Conservation (phyloP, 1,140 invertebrate species). For the Leptoteleia sp. region DNA sequence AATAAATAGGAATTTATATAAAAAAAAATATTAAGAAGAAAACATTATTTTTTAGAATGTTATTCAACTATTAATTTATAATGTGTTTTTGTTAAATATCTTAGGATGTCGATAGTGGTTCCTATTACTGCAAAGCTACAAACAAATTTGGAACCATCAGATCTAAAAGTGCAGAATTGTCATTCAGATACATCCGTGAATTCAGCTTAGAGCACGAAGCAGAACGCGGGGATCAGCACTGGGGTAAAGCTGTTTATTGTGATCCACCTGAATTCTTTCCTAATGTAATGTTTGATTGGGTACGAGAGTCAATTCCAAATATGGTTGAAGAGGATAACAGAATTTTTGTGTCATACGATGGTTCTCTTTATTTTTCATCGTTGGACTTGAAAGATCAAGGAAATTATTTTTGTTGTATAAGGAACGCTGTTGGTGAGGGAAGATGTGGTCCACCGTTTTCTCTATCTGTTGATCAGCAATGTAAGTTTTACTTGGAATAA, state of each 20-base stretch:
- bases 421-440: constrained; percentile 91
- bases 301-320: constrained; percentile 92
- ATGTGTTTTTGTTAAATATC: no score
- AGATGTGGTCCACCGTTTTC: constrained; percentile 94
- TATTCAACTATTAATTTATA: no score
- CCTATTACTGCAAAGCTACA: no score
- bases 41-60: no score
- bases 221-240: constrained; percentile 93
- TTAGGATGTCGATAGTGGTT: no score
- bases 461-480: constrained; percentile 92
- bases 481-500: no score
- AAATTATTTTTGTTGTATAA: constrained; percentile 95
- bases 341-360: constrained; percentile 96
- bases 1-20: no score
- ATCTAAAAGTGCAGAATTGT: no score
- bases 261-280: constrained; percentile 96
- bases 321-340: constrained; percentile 95
- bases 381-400: constrained; percentile 95
- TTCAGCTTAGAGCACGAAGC: constrained; percentile 93
- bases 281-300: constrained; percentile 93
- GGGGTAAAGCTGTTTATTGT: constrained; percentile 96
- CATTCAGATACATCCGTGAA: no score
- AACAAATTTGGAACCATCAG: no score
- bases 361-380: constrained; percentile 96
- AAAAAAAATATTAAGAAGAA: no score